phyloP scores from a whole-genome alignment of 2,888 invertebrate species.

The Bursaphelenchus okinawaensis region DNA sequence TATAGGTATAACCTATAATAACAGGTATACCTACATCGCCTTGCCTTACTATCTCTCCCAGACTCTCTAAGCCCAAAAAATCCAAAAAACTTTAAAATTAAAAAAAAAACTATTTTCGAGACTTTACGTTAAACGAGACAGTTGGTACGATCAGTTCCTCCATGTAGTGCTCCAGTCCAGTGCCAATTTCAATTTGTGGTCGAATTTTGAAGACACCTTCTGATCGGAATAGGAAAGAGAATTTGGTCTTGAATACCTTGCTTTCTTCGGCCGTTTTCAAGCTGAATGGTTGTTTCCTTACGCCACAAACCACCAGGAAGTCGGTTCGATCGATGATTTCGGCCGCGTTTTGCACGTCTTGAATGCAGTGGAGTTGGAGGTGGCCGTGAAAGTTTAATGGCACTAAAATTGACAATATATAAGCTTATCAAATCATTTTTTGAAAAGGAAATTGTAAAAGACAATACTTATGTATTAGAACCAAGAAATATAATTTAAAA shows the following conservation, averaged over 20 bases:
- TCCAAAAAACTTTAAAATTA: too few relatives aligned
- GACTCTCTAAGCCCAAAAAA: too few relatives aligned
- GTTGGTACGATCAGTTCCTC: slow-evolving; percentile 36
- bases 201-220: slow-evolving; percentile 46
- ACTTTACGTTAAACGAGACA: slow-evolving; percentile 31
- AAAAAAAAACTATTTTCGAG: neutral
- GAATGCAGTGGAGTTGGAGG: slow-evolving; percentile 45
- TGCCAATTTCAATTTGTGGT: slow-evolving; percentile 19
- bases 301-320: slow-evolving; percentile 40
- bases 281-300: slow-evolving; percentile 37
- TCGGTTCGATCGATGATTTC: slow-evolving; percentile 34
- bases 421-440: too few relatives aligned
- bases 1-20: too few relatives aligned
- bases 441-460: too few relatives aligned
- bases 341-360: slow-evolving; percentile 43
- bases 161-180: neutral
- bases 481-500: too few relatives aligned
- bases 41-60: too few relatives aligned
- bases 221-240: slow-evolving; percentile 43
- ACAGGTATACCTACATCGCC: too few relatives aligned
- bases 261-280: slow-evolving; percentile 18
- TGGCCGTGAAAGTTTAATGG: slow-evolving; percentile 29
- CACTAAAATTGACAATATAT: neutral
- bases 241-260: slow-evolving; percentile 25
- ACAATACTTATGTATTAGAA: too few relatives aligned